Conservation (phyloP, 30 jellyfish, hydroid and myxozoan species). For the Rhopilema esculentum region DNA sequence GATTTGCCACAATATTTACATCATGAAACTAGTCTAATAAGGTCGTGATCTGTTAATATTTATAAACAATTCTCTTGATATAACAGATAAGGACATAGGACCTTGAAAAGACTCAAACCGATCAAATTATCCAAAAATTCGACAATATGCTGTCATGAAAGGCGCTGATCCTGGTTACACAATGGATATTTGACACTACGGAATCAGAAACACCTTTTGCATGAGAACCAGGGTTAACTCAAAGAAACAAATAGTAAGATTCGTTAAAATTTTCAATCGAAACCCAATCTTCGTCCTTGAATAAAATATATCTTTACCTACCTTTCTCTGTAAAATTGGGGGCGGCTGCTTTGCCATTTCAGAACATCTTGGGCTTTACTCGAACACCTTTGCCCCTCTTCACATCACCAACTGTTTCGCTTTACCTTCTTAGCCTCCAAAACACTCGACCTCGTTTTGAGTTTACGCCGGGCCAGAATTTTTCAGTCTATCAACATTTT, state of each 20-base stretch:
- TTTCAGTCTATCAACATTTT: too few species aligned
- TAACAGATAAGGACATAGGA: too few species aligned
- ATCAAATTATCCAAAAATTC: too few species aligned
- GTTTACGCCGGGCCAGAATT: not conserved
- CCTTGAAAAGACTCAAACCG: too few species aligned
- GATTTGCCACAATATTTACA: too few species aligned
- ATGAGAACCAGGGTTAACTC: not conserved
- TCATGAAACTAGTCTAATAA: too few species aligned
- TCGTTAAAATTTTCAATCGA: not conserved
- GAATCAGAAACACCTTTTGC: not conserved
- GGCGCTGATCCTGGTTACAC: too few species aligned
- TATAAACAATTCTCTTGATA: too few species aligned
- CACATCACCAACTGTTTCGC: not conserved
- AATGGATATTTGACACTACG: not conserved
- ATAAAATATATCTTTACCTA: not conserved
- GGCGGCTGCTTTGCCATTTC: conserved; percentile 76
- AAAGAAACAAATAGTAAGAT: not conserved
- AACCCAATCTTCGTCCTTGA: not conserved
- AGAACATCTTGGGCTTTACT: not conserved
- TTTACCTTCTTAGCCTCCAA: not conserved
- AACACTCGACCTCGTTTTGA: not conserved
- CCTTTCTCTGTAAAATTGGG: conserved; percentile 60
- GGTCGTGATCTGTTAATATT: too few species aligned
- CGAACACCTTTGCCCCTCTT: not conserved
- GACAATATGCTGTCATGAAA: too few species aligned